These are phyloP conservation scores for Argynnis bischoffii DNA, from an alignment of 2,888 invertebrate genomes.

Conservation along the genomic window DNA sequence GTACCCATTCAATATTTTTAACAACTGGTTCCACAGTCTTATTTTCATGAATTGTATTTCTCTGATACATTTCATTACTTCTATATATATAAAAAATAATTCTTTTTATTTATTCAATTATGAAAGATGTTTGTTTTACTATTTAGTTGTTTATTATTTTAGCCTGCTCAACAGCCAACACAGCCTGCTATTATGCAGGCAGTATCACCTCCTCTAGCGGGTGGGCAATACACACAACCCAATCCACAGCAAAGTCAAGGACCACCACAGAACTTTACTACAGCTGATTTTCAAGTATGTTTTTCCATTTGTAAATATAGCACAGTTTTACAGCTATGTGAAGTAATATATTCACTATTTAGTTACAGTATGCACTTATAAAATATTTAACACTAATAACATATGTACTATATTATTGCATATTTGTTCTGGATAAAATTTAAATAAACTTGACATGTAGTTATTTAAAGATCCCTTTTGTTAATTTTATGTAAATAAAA, in stretches of 20 bases:
- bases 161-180: constrained; percentile 69
- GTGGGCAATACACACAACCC: constrained; percentile 84
- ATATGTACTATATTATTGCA: neutral
- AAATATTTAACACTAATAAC: neutral
- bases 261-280: constrained; percentile 83
- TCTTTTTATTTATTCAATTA: neutral
- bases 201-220: constrained; percentile 80
- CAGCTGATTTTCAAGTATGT: constrained; percentile 88
- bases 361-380: neutral
- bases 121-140: neutral
- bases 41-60: constrained; percentile 1
- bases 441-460: neutral
- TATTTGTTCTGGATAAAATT: neutral
- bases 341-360: no score
- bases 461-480: neutral
- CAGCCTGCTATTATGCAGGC: constrained; percentile 93
- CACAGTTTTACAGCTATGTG: no score
- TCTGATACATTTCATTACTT: neutral
- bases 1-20: constrained; percentile 12
- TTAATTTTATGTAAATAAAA: no score
- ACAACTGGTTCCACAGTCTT: constrained; percentile 7
- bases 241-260: constrained; percentile 80
- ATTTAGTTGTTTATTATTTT: constrained; percentile 18
- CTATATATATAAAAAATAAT: no score
- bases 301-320: neutral